phyloP scores from a whole-genome alignment of 2,888 invertebrate genomes.

The Synanthedon vespiformis region DNA sequence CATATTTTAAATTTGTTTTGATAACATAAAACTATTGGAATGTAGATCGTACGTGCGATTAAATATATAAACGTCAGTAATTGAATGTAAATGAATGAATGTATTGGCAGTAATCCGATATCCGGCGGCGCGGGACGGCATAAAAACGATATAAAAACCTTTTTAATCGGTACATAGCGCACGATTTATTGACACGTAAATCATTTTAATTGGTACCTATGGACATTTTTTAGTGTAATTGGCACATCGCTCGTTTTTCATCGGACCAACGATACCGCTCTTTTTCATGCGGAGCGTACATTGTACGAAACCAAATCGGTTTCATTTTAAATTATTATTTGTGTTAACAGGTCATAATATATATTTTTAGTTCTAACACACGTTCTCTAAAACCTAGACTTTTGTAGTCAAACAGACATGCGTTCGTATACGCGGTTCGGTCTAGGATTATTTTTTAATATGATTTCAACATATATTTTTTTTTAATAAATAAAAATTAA shows the following conservation, averaged over 20 bases:
- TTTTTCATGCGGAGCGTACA: background rate
- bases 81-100: constrained; percentile 20
- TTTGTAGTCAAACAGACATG: too few species aligned
- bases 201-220: constrained; percentile 65
- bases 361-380: too few species aligned
- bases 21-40: background rate
- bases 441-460: too few species aligned
- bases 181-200: constrained; percentile 67
- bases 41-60: background rate
- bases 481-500: too few species aligned
- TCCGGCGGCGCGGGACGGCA: constrained; percentile 11
- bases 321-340: too few species aligned
- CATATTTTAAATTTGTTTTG: too few species aligned
- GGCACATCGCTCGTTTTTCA: constrained; percentile 59
- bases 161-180: constrained; percentile 25
- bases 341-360: too few species aligned
- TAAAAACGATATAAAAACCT: constrained; percentile 15
- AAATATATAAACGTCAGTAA: constrained; percentile 7
- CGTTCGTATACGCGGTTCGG: too few species aligned
- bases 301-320: too few species aligned
- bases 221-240: constrained; percentile 67
- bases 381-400: too few species aligned
- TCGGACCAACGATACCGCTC: constrained; percentile 5
- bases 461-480: too few species aligned
- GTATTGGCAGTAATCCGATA: constrained; percentile 22